phyloP scores from a whole-genome alignment of 2,797 vertebrate species.

The Acridotheres tristis region DNA sequence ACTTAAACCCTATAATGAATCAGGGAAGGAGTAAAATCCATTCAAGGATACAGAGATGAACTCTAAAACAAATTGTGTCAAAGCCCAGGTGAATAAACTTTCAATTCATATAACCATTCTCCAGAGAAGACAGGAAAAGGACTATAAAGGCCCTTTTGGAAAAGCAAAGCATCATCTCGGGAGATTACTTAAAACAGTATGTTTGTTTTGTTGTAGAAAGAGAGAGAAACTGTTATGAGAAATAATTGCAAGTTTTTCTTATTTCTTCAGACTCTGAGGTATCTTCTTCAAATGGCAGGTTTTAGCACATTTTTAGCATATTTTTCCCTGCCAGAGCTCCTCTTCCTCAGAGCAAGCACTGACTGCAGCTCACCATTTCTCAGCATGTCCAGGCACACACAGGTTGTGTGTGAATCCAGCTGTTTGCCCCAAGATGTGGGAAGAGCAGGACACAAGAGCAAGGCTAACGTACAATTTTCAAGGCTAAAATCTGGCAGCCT shows the following conservation, averaged over 20 bases:
- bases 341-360: not conserved
- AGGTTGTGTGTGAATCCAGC: not conserved
- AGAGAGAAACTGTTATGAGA: not conserved
- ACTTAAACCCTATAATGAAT: not conserved
- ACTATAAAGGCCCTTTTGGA: not conserved
- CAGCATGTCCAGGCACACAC: fast-evolving
- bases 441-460: not conserved
- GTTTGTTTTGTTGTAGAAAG: not conserved
- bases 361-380: not conserved
- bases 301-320: not conserved
- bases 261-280: not conserved
- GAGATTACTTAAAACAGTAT: not conserved
- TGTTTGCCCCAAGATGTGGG: not conserved
- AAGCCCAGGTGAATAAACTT: not conserved
- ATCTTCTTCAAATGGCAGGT: not conserved
- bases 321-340: not conserved
- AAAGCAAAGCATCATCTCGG: not conserved
- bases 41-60: not conserved
- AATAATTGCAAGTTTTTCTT: not conserved
- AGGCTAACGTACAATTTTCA: not conserved
- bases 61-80: not conserved
- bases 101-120: not conserved
- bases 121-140: not conserved
- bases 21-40: not conserved
- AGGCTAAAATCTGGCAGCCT: not conserved